Evolutionary conservation across 2,888 invertebrate species (phyloP).

Genomic region (Tridacna crocea): DNA sequence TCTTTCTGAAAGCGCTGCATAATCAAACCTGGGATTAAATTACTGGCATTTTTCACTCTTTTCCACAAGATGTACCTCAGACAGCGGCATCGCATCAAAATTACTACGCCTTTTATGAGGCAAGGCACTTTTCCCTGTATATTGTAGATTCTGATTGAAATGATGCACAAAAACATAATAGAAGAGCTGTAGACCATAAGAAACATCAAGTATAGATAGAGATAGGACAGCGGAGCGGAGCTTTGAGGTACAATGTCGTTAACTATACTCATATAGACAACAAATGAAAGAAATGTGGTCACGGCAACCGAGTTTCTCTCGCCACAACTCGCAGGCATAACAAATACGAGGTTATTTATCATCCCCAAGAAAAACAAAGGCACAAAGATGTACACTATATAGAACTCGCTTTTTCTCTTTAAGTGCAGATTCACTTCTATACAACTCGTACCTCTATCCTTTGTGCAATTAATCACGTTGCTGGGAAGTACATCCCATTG

Average conservation of each 20-base stretch:
- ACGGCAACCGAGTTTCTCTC: constrained; percentile 55
- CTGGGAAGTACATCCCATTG: constrained; percentile 32
- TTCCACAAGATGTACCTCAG: not conserved
- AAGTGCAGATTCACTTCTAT: constrained; percentile 31
- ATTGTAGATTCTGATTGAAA: constrained; percentile 45
- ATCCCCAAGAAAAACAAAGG: constrained; percentile 45
- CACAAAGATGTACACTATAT: constrained; percentile 36
- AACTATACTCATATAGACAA: constrained; percentile 52
- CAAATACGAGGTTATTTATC: constrained; percentile 47
- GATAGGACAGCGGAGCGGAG: constrained; percentile 46
- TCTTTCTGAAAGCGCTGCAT: not conserved
- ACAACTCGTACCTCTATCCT: not conserved
- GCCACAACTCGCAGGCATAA: constrained; percentile 49
- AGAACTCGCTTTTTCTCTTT: constrained; percentile 42
- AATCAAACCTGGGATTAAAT: too few relatives aligned
- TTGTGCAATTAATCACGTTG: not conserved
- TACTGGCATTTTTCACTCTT: too few relatives aligned
- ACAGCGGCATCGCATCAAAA: not conserved
- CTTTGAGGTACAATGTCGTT: constrained; percentile 53
- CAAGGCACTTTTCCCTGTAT: not conserved
- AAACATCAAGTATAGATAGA: constrained; percentile 49
- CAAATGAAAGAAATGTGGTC: constrained; percentile 55
- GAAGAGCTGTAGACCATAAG: constrained; percentile 44
- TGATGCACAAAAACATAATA: constrained; percentile 48
- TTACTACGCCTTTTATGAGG: not conserved